A percentile compares a stretch with the other conserved stretches of the same genome.
Conservation (phyloP, 2,888 invertebrate genomes). For the Xestia c-nigrum region DNA sequence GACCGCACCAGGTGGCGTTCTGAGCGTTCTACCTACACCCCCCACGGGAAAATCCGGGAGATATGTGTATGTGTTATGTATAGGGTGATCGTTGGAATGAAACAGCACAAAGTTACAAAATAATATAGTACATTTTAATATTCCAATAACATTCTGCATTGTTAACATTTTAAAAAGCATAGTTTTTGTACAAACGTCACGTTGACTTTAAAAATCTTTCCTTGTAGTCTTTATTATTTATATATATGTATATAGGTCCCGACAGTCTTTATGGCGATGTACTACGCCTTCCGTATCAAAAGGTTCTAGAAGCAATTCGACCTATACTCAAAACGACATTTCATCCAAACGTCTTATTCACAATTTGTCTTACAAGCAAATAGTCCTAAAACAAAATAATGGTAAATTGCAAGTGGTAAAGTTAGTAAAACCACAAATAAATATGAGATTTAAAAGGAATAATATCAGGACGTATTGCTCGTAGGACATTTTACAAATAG, state of each 20-base stretch:
- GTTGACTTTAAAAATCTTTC: slow-evolving; percentile 62
- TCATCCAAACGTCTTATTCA: neutral
- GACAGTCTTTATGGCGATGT: slow-evolving; percentile 63
- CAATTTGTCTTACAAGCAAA: neutral
- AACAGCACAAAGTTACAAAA: slow-evolving; percentile 67
- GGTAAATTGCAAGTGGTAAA: neutral
- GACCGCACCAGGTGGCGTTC: neutral
- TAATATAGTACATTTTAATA: slow-evolving; percentile 79
- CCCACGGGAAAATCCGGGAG: too few relatives aligned
- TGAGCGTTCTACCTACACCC: neutral
- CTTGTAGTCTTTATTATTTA: slow-evolving; percentile 42
- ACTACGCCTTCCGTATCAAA: slow-evolving; percentile 11
- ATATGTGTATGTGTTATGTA: too few relatives aligned
- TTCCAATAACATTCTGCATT: slow-evolving; percentile 78
- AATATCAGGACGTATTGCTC: neutral
- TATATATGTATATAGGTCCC: slow-evolving; percentile 67
- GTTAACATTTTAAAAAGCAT: slow-evolving; percentile 82
- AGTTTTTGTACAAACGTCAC: slow-evolving; percentile 75
- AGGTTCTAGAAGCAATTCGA: neutral
- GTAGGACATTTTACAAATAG: neutral
- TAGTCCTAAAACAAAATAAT: neutral
- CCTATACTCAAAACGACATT: neutral
- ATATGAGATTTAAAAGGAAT: slow-evolving; percentile 1
- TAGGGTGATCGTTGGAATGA: slow-evolving; percentile 42
- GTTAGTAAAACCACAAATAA: neutral